Evolutionary conservation across 2,888 invertebrate species (phyloP).

Genomic region (Cephonodes hylas): DNA sequence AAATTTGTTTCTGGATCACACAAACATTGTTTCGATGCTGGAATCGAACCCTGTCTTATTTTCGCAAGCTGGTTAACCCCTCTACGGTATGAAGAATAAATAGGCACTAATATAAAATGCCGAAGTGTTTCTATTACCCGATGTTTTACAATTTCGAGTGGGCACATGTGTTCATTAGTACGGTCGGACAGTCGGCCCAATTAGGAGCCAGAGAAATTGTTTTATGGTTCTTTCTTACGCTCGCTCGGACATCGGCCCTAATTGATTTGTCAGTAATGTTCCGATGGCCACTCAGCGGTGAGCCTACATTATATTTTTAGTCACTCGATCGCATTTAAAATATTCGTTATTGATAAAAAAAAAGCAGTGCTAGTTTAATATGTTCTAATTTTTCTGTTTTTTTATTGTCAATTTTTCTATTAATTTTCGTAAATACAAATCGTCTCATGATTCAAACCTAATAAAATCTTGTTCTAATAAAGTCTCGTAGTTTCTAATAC

Average conservation of each 20-base stretch:
- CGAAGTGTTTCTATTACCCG: background rate
- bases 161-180: conserved; percentile 47
- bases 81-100: too few relatives aligned
- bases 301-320: background rate
- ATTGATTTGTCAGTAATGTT: conserved; percentile 34
- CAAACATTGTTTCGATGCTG: too few relatives aligned
- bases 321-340: background rate
- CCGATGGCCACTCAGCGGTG: background rate
- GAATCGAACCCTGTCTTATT: too few relatives aligned
- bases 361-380: background rate
- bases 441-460: too few relatives aligned
- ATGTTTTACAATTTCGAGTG: conserved; percentile 27
- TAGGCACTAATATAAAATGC: background rate
- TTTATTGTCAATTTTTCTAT: background rate
- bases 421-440: too few relatives aligned
- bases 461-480: too few relatives aligned
- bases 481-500: too few relatives aligned
- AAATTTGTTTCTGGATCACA: too few relatives aligned
- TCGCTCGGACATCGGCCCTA: conserved; percentile 34
- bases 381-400: background rate
- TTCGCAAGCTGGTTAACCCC: too few relatives aligned
- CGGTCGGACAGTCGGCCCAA: conserved; percentile 40
- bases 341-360: too few relatives aligned
- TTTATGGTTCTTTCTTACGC: conserved; percentile 42
- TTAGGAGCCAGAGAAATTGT: conserved; percentile 44